Conservation (phyloP, 1,140 invertebrate genomes). For the Neuroterus valhalla region DNA sequence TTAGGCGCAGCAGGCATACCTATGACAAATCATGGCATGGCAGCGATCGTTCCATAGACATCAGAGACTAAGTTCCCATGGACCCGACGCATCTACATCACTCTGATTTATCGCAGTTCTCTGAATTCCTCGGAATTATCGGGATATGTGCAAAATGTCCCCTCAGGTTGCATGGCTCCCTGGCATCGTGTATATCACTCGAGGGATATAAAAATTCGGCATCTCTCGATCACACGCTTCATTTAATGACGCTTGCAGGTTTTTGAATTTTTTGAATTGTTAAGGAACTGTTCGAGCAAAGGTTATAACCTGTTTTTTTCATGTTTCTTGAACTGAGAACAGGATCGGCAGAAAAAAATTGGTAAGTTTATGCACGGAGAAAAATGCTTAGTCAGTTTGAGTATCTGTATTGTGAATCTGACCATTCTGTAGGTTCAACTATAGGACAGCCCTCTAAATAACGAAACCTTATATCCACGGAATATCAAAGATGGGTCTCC, state of each 20-base stretch:
- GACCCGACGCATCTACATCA: slow-evolving; percentile 55
- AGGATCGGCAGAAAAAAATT: too few relatives aligned
- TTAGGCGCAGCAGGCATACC: slow-evolving; percentile 52
- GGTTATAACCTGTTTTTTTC: too few relatives aligned
- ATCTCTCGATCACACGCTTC: background rate
- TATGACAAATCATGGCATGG: slow-evolving; percentile 67
- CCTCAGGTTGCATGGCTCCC: slow-evolving; percentile 10
- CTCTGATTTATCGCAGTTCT: slow-evolving; percentile 63
- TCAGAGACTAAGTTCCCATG: slow-evolving; percentile 64
- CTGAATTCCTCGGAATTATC: slow-evolving; percentile 64
- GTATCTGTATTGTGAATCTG: too few relatives aligned
- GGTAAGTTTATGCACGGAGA: too few relatives aligned
- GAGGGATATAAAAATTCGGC: slow-evolving; percentile 3
- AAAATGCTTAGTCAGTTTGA: too few relatives aligned
- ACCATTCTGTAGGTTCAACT: too few relatives aligned
- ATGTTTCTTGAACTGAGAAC: too few relatives aligned
- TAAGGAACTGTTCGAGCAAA: too few relatives aligned
- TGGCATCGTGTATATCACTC: slow-evolving; percentile 8
- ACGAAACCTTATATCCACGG: too few relatives aligned
- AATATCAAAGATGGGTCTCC: too few relatives aligned
- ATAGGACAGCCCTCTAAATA: too few relatives aligned
- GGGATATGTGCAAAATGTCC: slow-evolving; percentile 57
- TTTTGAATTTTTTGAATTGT: background rate
- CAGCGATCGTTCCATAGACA: slow-evolving; percentile 18
- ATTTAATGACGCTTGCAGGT: background rate